Percentiles rank a stretch among this genome's conserved stretches.
These are phyloP conservation scores for Malurus splendens DNA, from an alignment of 2,797 vertebrate genomes.

Conservation along the genomic window DNA sequence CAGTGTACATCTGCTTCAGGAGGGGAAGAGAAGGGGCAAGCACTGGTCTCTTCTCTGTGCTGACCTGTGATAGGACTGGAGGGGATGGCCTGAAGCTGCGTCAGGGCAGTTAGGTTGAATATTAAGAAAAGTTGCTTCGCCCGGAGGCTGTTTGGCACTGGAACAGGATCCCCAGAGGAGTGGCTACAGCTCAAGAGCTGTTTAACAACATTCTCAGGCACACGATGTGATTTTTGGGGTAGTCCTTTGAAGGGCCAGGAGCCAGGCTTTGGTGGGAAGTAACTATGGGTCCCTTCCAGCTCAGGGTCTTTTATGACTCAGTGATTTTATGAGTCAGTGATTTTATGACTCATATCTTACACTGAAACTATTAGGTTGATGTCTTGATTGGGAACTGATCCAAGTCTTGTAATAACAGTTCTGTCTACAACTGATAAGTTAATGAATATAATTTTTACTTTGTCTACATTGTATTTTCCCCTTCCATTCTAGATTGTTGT, in stretches of 20 bases:
- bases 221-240: not conserved
- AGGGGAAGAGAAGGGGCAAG: not conserved
- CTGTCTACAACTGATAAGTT: not conserved
- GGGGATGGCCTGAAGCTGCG: not conserved
- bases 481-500: not conserved
- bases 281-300: not conserved
- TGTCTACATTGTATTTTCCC: not conserved
- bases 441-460: not conserved
- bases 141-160: not conserved
- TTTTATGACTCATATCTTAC: not conserved
- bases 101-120: not conserved
- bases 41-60: not conserved
- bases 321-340: not conserved
- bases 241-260: not conserved
- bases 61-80: not conserved
- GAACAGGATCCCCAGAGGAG: not conserved
- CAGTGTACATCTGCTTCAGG: not conserved
- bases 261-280: not conserved
- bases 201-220: not conserved
- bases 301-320: not conserved
- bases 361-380: not conserved
- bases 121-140: not conserved
- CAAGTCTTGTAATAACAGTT: not conserved
- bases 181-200: not conserved
- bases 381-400: not conserved